Conservation (phyloP, 2,797 vertebrate genomes). For the Jordanella pulchra region DNA sequence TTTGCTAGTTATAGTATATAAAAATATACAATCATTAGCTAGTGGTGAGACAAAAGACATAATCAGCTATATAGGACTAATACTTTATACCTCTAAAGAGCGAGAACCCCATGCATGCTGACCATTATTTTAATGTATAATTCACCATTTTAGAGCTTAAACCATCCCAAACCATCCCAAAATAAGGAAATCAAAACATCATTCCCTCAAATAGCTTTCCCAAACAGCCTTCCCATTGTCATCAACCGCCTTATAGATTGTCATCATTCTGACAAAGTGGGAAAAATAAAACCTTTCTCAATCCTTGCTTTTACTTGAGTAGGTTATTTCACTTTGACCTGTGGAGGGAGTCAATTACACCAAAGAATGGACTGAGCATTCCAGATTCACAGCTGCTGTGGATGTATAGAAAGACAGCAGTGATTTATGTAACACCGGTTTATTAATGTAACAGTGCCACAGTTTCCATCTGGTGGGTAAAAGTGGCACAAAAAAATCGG, state of each 20-base stretch:
- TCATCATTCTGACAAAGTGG: slow-evolving; percentile 28
- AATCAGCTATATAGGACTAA: slow-evolving; percentile 68
- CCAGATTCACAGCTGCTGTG: background rate
- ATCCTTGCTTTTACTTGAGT: slow-evolving; percentile 12
- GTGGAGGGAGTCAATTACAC: slow-evolving; percentile 10
- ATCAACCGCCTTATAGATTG: slow-evolving; percentile 54
- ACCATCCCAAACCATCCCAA: slow-evolving; percentile 36
- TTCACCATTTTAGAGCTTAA: slow-evolving; percentile 45
- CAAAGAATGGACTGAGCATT: slow-evolving; percentile 15
- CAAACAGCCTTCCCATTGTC: slow-evolving; percentile 21
- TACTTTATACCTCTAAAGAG: slow-evolving; percentile 58
- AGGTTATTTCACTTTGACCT: slow-evolving; percentile 6
- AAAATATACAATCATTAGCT: slow-evolving; percentile 82
- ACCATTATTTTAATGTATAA: slow-evolving; percentile 55
- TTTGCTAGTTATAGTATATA: slow-evolving; percentile 74
- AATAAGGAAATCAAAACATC: slow-evolving; percentile 32
- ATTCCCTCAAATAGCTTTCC: slow-evolving; percentile 11
- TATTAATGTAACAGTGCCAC: slow-evolving; percentile 3
- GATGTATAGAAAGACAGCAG: background rate
- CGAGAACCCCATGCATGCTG: slow-evolving; percentile 63
- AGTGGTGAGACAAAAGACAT: slow-evolving; percentile 74
- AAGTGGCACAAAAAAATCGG: background rate
- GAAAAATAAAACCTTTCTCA: background rate
- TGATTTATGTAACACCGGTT: background rate
- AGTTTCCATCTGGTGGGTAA: slow-evolving; percentile 14